A percentile compares a stretch with the other conserved stretches of the same genome.
These are phyloP conservation scores for pig (Sus scrofa) DNA, from an alignment of 2,113 vertebrate genomes.

Conservation along the genomic window DNA sequence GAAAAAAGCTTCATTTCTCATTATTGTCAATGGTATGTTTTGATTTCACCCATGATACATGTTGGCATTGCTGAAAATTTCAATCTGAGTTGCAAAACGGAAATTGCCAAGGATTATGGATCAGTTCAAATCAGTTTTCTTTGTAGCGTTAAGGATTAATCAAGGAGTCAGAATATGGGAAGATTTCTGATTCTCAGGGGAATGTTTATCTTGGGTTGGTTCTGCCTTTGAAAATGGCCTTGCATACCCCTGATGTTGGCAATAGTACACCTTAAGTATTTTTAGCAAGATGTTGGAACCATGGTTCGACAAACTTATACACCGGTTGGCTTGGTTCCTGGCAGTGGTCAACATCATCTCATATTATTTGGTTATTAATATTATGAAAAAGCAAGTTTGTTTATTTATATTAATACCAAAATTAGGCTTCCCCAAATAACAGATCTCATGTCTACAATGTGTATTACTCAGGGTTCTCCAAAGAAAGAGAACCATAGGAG, in stretches of 20 bases:
- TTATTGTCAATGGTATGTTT: conserved; percentile 64
- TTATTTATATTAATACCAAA: background rate
- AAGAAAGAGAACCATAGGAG: background rate
- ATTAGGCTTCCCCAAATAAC: background rate
- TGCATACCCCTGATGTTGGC: background rate
- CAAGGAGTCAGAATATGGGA: conserved; percentile 10
- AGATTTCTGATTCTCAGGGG: conserved; percentile 25
- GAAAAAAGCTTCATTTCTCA: conserved; percentile 62
- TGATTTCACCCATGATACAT: conserved; percentile 65
- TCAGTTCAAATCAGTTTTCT: conserved; percentile 67
- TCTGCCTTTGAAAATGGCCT: conserved; percentile 23
- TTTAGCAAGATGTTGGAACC: conserved; percentile 6
- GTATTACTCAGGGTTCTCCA: background rate
- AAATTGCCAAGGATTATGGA: conserved; percentile 62
- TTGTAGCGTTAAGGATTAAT: conserved; percentile 45
- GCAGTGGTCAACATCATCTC: background rate
- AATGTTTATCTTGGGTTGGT: background rate
- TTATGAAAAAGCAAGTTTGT: background rate
- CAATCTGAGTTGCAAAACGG: conserved; percentile 68
- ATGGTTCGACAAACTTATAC: background rate
- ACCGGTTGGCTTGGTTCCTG: background rate
- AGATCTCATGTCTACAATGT: background rate
- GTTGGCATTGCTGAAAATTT: conserved; percentile 70
- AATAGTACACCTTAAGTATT: background rate
- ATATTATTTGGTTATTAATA: conserved; percentile 24